Conservation (phyloP, 1,140 invertebrate species). For the Euwallacea fornicatus region DNA sequence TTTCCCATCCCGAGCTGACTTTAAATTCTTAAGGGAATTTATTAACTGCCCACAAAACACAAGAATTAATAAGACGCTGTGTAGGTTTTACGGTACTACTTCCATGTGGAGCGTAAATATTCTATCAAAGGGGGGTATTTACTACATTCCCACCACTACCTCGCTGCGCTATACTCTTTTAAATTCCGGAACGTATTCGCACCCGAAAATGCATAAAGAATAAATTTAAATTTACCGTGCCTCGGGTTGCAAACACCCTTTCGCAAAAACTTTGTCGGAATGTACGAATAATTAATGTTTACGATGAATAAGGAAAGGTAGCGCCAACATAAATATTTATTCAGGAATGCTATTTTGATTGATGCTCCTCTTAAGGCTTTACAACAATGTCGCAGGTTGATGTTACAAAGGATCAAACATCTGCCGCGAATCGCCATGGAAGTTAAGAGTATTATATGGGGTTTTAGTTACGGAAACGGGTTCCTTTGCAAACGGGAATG, state of each 20-base stretch:
- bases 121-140: background rate
- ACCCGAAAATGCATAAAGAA: constrained; percentile 13
- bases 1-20: constrained; percentile 26
- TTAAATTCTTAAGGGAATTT: constrained; percentile 22
- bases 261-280: constrained; percentile 15
- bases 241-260: constrained; percentile 4
- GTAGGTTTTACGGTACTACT: background rate
- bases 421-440: too few relatives aligned
- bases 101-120: background rate
- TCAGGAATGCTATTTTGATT: too few relatives aligned
- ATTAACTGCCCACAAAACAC: constrained; percentile 5
- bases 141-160: background rate
- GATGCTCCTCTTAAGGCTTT: too few relatives aligned
- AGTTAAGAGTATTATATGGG: too few relatives aligned
- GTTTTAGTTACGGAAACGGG: too few relatives aligned
- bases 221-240: constrained; percentile 19
- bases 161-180: constrained; percentile 3
- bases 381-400: too few relatives aligned
- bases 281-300: constrained; percentile 16
- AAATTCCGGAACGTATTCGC: constrained; percentile 1
- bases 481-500: too few relatives aligned
- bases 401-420: too few relatives aligned
- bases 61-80: background rate
- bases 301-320: constrained; percentile 4
- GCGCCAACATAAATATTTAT: too few relatives aligned